Evolutionary conservation across 2,113 vertebrate species (phyloP), one percentile per base, ranked within the genome.

Genomic region (Rhadina sibilatrix): DNA sequence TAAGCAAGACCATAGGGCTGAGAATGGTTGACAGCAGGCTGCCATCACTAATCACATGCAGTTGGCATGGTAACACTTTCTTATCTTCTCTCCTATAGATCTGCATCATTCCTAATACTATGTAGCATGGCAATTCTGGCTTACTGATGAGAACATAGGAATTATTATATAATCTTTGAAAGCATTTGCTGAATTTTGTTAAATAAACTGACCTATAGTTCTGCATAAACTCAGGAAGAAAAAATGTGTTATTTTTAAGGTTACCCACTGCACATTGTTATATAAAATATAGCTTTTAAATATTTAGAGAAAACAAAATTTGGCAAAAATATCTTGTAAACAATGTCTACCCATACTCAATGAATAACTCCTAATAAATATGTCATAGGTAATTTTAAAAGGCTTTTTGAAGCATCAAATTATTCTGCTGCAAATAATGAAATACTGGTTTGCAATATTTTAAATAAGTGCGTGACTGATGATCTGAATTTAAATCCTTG

Each of bases 321-420:
- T 96, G 92, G 42, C 83, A 97, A 57, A 37, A 97, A 89, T 93
- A 61, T 53, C 47, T 83, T 97, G 61, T 92, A 97, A 97, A 97
- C 60, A 97, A 86, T 90, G 38, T 95, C 69, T 82, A 89, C 46
- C 56, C 37, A 59, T 4, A 40, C 21, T 80, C 19, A 13, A 38
- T 95, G 22, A 97, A 96, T 96, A 96, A 97, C 96, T 98, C 65
- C 87, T 96, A 80, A 69, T 57, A 89, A 96, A 84, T 56, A 76
- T 53, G 30, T 81, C 64, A 90, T 46, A 87, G 47, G 74, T 87
- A 94, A 94, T 94, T 97, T 96, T 95, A 91, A 96, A 93, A 65
- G 46, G 27, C 31, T 38, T 95, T 89, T 89, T 30, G 21, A 94
- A 96, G 61, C 66, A 92, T 44, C 53, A 95, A 75, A 93, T 65